Evolutionary conservation across 30 jellyfish, hydroid and myxozoan genomes (phyloP).

Genomic region (Catostylus mosaicus): DNA sequence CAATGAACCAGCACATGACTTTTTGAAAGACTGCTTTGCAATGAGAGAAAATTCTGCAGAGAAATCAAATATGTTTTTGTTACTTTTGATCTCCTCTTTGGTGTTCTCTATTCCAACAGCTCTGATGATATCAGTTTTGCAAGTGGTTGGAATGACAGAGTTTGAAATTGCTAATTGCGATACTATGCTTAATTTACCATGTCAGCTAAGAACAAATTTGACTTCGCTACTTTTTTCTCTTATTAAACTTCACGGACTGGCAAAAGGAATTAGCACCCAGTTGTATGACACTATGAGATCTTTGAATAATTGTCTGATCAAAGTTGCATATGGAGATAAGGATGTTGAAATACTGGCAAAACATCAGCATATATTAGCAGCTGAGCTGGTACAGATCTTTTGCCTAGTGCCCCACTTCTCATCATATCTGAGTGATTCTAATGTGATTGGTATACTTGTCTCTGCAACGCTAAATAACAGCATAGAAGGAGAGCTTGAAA

Average conservation of each 20-base stretch:
- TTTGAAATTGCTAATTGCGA: slow-evolving; percentile 12
- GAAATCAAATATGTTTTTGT: slow-evolving; percentile 37
- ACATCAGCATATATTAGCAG: slow-evolving; percentile 44
- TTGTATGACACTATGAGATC: slow-evolving; percentile 22
- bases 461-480: slow-evolving; percentile 41
- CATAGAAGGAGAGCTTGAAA: slow-evolving; percentile 13
- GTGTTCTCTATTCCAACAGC: slow-evolving; percentile 28
- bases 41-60: slow-evolving; percentile 2
- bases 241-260: slow-evolving; percentile 24
- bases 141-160: slow-evolving; percentile 15
- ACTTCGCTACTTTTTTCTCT: slow-evolving; percentile 25
- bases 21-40: background rate
- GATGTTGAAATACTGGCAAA: slow-evolving; percentile 19
- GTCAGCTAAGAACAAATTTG: slow-evolving; percentile 38
- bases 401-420: slow-evolving; percentile 42
- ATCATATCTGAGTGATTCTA: slow-evolving; percentile 17
- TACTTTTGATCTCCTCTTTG: slow-evolving; percentile 36
- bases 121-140: slow-evolving; percentile 26
- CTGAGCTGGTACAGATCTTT: slow-evolving; percentile 48
- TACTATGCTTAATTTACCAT: slow-evolving; percentile 16
- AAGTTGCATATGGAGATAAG: slow-evolving; percentile 55
- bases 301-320: slow-evolving; percentile 3
- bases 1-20: background rate
- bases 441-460: slow-evolving; percentile 14
- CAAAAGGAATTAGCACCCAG: slow-evolving; percentile 8